phyloP scores from a whole-genome alignment of 53 echinoderm and acorn worm species.

The Actinopyga echinites region DNA sequence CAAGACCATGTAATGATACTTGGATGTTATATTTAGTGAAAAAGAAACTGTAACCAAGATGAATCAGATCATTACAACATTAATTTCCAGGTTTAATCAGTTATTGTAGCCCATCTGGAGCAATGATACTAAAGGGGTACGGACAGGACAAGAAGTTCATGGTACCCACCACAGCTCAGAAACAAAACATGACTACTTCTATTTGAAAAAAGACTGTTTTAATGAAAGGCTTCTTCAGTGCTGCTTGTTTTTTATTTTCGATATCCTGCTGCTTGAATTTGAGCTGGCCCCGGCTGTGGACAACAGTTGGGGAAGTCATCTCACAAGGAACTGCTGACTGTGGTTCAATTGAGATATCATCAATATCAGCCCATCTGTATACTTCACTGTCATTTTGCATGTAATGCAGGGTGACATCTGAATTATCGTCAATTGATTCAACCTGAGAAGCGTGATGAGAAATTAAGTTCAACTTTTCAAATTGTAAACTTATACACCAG shows the following conservation, averaged over 20 bases:
- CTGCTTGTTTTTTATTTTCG: neutral
- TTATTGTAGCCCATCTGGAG: too few species aligned
- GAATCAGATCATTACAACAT: too few species aligned
- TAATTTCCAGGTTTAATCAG: too few species aligned
- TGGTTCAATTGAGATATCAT: neutral
- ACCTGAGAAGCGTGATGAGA: neutral
- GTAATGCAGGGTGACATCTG: neutral
- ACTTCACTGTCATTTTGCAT: neutral
- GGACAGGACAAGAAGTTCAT: conserved; percentile 30
- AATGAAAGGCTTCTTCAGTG: neutral
- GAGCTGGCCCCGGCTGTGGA: neutral
- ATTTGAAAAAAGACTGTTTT: neutral
- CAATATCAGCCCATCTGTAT: neutral
- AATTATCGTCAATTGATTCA: neutral
- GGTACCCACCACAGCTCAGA: too few species aligned
- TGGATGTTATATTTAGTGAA: too few species aligned
- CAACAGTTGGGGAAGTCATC: neutral
- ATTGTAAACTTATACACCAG: too few species aligned
- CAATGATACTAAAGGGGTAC: conserved; percentile 3
- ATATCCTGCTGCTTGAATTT: neutral
- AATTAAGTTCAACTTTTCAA: too few species aligned
- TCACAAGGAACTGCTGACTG: neutral
- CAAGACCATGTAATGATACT: too few species aligned
- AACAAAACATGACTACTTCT: too few species aligned
- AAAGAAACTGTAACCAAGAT: too few species aligned